These are phyloP conservation scores for Cryptotis parvus DNA, from an alignment of 2,113 vertebrate species.

Conservation along the genomic window DNA sequence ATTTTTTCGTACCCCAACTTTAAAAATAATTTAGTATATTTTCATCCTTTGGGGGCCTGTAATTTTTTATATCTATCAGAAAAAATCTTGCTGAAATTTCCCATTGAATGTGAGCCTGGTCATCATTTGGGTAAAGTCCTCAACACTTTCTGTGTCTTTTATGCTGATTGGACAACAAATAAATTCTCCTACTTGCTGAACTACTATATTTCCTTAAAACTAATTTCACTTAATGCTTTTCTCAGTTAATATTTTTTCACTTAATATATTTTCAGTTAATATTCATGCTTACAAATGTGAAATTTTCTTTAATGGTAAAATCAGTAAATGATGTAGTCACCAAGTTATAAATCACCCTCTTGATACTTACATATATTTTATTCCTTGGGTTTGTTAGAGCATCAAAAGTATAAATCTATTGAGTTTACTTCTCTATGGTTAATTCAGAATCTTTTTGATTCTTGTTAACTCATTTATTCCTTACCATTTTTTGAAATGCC, in stretches of 20 bases:
- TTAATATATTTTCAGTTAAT: neutral
- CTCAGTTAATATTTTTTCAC: no score
- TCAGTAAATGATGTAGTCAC: neutral
- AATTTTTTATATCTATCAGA: neutral
- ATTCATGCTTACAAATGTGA: neutral
- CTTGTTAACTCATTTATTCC: neutral
- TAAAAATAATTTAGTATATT: neutral
- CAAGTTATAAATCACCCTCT: neutral
- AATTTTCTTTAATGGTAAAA: neutral
- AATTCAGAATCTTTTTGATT: constrained; percentile 6
- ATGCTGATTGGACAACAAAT: neutral
- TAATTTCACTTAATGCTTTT: no score
- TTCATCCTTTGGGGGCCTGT: neutral
- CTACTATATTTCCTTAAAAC: no score
- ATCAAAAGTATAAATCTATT: constrained; percentile 1
- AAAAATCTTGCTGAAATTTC: constrained; percentile 10
- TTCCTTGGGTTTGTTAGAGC: neutral
- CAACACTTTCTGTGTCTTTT: constrained; percentile 25
- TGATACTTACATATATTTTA: neutral
- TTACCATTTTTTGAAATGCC: neutral
- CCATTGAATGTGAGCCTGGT: neutral
- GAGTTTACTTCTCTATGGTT: neutral
- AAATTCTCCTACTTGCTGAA: neutral
- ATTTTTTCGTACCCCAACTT: neutral
- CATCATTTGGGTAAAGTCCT: neutral